Evolutionary conservation across 1,140 invertebrate species (phyloP).

Genomic region (Procambarus clarkii): DNA sequence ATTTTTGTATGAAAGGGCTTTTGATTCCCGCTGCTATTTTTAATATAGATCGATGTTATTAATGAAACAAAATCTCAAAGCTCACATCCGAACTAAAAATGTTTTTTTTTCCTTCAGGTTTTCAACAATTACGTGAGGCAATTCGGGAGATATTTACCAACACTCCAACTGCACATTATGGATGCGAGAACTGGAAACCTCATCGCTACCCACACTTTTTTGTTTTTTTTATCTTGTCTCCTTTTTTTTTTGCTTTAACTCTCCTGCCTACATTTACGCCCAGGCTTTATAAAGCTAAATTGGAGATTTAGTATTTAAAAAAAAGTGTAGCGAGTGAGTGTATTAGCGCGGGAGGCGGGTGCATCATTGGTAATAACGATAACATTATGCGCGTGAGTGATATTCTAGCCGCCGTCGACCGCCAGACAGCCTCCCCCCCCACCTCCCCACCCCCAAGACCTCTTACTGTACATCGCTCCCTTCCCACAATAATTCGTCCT

Average conservation of each 20-base stretch:
- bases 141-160: background rate
- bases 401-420: background rate
- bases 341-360: background rate
- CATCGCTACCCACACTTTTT: background rate
- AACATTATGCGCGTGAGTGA: background rate
- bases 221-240: background rate
- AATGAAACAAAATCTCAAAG: background rate
- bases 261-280: background rate
- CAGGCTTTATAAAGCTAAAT: background rate
- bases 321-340: background rate
- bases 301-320: background rate
- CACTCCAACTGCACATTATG: background rate
- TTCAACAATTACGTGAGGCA: background rate
- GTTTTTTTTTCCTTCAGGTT: background rate
- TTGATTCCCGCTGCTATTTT: background rate
- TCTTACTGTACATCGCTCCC: background rate
- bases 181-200: background rate
- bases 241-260: background rate
- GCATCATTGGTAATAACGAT: conserved; percentile 14
- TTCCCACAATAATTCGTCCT: background rate
- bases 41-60: background rate
- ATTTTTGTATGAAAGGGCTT: too few relatives aligned
- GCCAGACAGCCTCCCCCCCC: background rate
- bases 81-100: background rate
- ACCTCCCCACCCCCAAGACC: background rate